Evolutionary conservation across 1,140 invertebrate species (phyloP).

Genomic region (Druon quercuslanigerum): DNA sequence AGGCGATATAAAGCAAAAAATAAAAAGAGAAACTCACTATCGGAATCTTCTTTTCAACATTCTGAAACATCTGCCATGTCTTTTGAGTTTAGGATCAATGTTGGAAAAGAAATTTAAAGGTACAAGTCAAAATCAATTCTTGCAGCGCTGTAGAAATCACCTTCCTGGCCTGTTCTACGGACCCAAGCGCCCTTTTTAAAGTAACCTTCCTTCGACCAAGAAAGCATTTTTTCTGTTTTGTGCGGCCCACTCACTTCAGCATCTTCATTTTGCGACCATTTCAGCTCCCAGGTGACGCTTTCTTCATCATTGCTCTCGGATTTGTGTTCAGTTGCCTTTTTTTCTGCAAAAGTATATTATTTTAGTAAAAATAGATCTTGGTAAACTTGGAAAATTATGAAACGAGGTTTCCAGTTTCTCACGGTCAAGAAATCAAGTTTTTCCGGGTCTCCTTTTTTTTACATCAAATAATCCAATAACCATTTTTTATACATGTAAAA

Average conservation of each 20-base stretch:
- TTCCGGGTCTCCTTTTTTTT: too few relatives aligned
- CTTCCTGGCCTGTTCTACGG: constrained; percentile 84
- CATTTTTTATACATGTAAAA: too few relatives aligned
- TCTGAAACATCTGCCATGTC: neutral
- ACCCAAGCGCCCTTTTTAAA: constrained; percentile 92
- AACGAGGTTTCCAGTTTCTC: too few relatives aligned
- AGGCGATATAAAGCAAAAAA: too few relatives aligned
- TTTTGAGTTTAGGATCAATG: neutral
- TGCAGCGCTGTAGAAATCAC: constrained; percentile 90
- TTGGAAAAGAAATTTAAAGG: constrained; percentile 61
- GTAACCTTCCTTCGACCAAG: constrained; percentile 89
- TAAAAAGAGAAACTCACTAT: neutral
- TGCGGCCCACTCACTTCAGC: constrained; percentile 90
- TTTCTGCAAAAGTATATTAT: neutral
- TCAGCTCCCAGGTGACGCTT: constrained; percentile 92
- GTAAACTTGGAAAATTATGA: too few relatives aligned
- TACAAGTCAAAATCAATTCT: constrained; percentile 96
- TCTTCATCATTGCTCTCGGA: constrained; percentile 57
- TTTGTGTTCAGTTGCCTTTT: constrained; percentile 41
- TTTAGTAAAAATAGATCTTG: constrained; percentile 32
- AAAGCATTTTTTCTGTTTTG: constrained; percentile 89
- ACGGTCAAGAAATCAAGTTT: too few relatives aligned
- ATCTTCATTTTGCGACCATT: constrained; percentile 87
- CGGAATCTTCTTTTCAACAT: neutral
- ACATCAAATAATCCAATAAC: too few relatives aligned